phyloP scores from a whole-genome alignment of 2,113 vertebrate genomes.

The Uropsilus gracilis region DNA sequence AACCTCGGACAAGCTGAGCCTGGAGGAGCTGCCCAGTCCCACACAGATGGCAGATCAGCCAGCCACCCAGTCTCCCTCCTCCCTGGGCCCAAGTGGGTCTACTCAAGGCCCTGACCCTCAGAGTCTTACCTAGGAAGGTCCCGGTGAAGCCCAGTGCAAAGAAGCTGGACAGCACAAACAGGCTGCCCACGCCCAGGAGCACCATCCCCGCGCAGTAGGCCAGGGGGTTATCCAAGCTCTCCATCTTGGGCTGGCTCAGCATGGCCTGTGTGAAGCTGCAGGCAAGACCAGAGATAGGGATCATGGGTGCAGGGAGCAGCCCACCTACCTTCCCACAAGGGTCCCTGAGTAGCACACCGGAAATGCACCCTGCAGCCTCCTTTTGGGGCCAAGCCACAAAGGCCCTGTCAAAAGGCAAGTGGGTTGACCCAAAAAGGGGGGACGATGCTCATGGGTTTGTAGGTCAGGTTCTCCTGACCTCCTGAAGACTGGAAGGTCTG shows the following conservation, averaged over 20 bases:
- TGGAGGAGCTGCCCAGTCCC: no score
- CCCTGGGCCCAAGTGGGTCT: neutral
- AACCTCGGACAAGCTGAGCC: neutral
- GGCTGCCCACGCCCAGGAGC: constrained; percentile 85
- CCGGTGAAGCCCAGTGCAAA: constrained; percentile 94
- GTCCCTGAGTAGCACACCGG: no score
- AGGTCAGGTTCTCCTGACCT: neutral
- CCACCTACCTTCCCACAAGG: neutral
- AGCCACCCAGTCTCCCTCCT: neutral
- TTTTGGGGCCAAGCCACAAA: neutral
- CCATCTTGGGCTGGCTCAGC: constrained; percentile 89
- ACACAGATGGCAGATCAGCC: neutral
- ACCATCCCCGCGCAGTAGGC: constrained; percentile 85
- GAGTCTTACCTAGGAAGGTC: constrained; percentile 94
- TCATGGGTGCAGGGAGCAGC: neutral
- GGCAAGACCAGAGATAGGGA: neutral
- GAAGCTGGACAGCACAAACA: constrained; percentile 95
- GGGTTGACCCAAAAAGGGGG: neutral
- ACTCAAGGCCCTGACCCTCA: accelerated
- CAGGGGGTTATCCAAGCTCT: constrained; percentile 84
- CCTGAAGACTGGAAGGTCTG: neutral
- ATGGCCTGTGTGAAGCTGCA: constrained; percentile 93
- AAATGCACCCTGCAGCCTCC: neutral
- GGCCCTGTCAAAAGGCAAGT: neutral
- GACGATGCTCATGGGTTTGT: no score